Conservation (phyloP, 2,888 invertebrate species). For the Hirtodrosophila alboralis region DNA sequence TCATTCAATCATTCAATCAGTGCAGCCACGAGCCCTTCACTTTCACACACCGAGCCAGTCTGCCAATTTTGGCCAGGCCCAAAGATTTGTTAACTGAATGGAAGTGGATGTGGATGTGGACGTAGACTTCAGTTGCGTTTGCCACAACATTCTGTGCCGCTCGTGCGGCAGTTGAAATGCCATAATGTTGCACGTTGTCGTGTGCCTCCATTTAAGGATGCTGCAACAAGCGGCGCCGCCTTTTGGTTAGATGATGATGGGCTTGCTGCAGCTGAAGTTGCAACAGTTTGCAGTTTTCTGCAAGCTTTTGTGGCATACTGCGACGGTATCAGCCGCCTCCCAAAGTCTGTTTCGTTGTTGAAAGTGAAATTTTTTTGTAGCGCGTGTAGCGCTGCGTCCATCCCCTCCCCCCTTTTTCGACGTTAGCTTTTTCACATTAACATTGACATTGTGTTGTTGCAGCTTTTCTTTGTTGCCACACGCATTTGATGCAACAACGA, state of each 20-base stretch:
- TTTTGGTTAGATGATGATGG: slow-evolving; percentile 18
- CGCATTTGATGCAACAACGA: not conserved
- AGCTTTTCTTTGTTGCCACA: slow-evolving; percentile 8
- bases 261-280: slow-evolving; percentile 23
- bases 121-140: slow-evolving; percentile 5
- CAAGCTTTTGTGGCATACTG: slow-evolving; percentile 17
- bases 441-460: slow-evolving; percentile 32
- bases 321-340: slow-evolving; percentile 19
- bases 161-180: slow-evolving; percentile 40
- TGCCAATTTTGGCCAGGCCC: slow-evolving; percentile 45
- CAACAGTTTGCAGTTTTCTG: slow-evolving; percentile 20
- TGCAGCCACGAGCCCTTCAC: slow-evolving; percentile 60
- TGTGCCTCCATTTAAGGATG: slow-evolving; percentile 63
- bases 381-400: slow-evolving; percentile 33
- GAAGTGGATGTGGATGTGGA: slow-evolving; percentile 19
- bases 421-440: not conserved
- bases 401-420: not conserved
- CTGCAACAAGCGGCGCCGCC: slow-evolving; percentile 47
- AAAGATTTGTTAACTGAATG: slow-evolving; percentile 37
- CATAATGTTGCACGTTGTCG: slow-evolving; percentile 58
- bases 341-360: slow-evolving; percentile 42
- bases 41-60: slow-evolving; percentile 50
- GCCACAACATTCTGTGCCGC: too few species aligned
- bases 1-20: slow-evolving; percentile 18
- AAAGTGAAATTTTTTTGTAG: slow-evolving; percentile 73